phyloP scores from a whole-genome alignment of 2,113 vertebrate species.

The Coptodon bakossiorum region DNA sequence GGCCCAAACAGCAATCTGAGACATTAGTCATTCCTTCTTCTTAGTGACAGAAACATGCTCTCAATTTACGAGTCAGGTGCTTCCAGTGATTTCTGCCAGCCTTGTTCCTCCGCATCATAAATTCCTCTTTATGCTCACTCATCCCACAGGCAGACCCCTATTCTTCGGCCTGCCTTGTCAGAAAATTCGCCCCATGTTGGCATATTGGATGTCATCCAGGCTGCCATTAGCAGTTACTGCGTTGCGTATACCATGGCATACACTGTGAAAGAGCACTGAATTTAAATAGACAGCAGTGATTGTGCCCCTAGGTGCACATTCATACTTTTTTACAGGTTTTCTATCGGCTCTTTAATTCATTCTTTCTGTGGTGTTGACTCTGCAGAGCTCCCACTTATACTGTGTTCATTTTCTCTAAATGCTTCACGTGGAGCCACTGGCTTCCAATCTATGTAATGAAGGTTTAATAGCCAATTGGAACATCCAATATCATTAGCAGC shows the following conservation, averaged over 20 bases:
- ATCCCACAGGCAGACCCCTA: conserved; percentile 45
- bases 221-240: conserved; percentile 37
- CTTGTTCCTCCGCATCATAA: conserved; percentile 57
- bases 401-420: conserved; percentile 57
- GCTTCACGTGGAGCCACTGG: conserved; percentile 51
- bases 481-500: conserved; percentile 58
- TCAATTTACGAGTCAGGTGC: conserved; percentile 65
- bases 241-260: not conserved
- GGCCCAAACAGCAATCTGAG: conserved; percentile 26
- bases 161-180: conserved; percentile 40
- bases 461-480: conserved; percentile 67
- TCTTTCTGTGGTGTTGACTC: conserved; percentile 49
- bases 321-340: conserved; percentile 41
- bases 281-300: conserved; percentile 55
- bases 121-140: conserved; percentile 60
- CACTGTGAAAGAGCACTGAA: conserved; percentile 23
- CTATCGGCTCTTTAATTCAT: conserved; percentile 46
- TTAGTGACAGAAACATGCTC: conserved; percentile 57
- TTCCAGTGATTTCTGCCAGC: conserved; percentile 61
- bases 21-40: conserved; percentile 57
- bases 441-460: conserved; percentile 69
- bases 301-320: conserved; percentile 53
- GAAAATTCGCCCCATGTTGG: conserved; percentile 29
- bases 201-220: conserved; percentile 33
- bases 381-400: conserved; percentile 49